Evolutionary conservation across 2,888 invertebrate genomes (phyloP), one percentile per base, ranked within the genome.

Genomic region (Ligdia adustata): DNA sequence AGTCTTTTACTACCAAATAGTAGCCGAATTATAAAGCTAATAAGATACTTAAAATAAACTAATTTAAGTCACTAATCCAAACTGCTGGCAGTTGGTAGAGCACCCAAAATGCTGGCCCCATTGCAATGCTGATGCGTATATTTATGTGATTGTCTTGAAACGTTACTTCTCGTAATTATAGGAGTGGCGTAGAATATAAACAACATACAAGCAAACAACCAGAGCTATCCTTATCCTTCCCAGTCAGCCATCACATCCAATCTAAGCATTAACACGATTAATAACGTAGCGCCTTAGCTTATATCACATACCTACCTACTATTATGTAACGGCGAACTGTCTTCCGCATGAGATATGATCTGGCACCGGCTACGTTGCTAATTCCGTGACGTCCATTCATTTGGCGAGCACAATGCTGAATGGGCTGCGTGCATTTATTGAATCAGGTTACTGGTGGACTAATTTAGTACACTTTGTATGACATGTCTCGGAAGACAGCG

Each of bases 341-440:
- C 83, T 71, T 61, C 62, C 53, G 57, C 62, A 60, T 82, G 85
- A 88, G 76, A 82, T 82, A 87, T 82, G 81, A 75, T 69, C 87
- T 89, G 89, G 88, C 88, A 86, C 75, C 69, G 69, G 77, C 75
- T 74, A 78, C 72, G 75, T 76, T 67, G 79, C 86, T 88, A 84
- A 88, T 84, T 88, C 82, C 73, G 80, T 71, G 79, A 72, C 80
- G 76, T 74, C 82, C 86, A 86, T 87, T 88, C 88, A 88, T 85
- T 85, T 83, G 63, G 69, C 69, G 70, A 79, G 81, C 72, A 72
- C 73, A 57, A 71, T 75, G 69, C 68, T 86, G 85, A 89, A 88
- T 88, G 85, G 72, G 81, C 79, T 68, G 42, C 35, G 28, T 57
- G 52, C 68, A 63, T 70, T 63, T 55, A 52, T 57, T 57, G 55